Evolutionary conservation across 2,888 invertebrate species (phyloP).

Genomic region (Rhaphigaster nebulosa): DNA sequence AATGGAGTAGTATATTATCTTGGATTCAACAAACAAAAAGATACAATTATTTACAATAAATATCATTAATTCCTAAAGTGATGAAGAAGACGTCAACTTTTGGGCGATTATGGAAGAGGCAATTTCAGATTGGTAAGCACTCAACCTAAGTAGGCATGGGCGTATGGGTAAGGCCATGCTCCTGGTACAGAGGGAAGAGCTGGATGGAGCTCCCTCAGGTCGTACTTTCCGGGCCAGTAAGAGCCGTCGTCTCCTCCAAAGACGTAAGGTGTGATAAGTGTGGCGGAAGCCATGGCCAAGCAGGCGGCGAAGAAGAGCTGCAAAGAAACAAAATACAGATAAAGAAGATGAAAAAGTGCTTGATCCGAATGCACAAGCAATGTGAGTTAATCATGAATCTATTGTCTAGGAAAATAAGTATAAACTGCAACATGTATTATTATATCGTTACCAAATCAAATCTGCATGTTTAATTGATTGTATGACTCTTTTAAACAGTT

Average conservation of each 20-base stretch:
- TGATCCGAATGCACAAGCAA: no score
- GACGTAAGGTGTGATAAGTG: no score
- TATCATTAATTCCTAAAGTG: neutral
- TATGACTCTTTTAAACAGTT: no score
- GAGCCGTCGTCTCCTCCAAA: neutral
- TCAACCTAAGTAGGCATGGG: neutral
- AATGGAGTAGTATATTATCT: neutral
- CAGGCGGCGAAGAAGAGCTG: no score
- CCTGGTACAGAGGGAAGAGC: neutral
- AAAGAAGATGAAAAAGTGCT: no score
- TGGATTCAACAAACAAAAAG: neutral
- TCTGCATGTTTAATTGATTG: no score
- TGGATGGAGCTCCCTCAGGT: slow-evolving; percentile 10
- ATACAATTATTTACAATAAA: neutral
- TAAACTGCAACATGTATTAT: no score
- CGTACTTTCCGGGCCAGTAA: slow-evolving; percentile 12
- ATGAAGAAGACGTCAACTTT: neutral
- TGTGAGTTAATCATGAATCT: no score
- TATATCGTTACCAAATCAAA: no score
- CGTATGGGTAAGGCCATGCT: neutral
- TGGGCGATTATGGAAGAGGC: neutral
- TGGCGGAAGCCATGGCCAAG: no score
- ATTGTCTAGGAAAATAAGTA: no score
- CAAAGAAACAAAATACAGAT: no score
- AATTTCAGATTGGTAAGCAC: neutral